phyloP scores from a whole-genome alignment of 2,888 invertebrate species.

The Ethmia dodecea region DNA sequence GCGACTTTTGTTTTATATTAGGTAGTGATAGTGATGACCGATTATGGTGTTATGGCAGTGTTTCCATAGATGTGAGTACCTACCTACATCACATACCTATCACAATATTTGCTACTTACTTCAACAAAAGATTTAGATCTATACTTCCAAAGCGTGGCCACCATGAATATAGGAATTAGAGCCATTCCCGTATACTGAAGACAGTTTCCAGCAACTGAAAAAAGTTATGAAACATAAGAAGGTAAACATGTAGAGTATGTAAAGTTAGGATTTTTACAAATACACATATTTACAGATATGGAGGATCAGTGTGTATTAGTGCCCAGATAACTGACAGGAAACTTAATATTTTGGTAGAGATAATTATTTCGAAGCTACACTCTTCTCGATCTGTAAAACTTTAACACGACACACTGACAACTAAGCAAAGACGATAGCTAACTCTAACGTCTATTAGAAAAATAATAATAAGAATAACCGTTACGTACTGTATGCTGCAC shows the following conservation, averaged over 20 bases:
- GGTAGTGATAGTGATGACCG: too few species aligned
- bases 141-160: constrained; percentile 49
- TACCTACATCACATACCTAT: too few species aligned
- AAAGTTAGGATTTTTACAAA: not conserved
- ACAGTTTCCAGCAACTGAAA: constrained; percentile 55
- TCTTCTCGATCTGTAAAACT: not conserved
- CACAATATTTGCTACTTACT: too few species aligned
- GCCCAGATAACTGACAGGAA: too few species aligned
- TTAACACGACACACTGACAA: too few species aligned
- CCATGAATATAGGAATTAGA: constrained; percentile 55
- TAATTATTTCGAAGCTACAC: not conserved
- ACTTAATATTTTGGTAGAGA: too few species aligned
- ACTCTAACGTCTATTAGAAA: not conserved
- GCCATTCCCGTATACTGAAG: constrained; percentile 61
- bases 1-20: too few species aligned
- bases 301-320: too few species aligned
- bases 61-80: too few species aligned
- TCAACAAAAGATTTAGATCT: constrained; percentile 37
- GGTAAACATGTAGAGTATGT: not conserved
- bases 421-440: not conserved
- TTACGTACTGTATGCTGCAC: constrained; percentile 76
- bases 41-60: too few species aligned
- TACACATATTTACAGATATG: not conserved
- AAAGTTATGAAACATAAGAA: not conserved
- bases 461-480: not conserved